phyloP scores from a whole-genome alignment of 2,888 invertebrate species.

The Dusona sp. region DNA sequence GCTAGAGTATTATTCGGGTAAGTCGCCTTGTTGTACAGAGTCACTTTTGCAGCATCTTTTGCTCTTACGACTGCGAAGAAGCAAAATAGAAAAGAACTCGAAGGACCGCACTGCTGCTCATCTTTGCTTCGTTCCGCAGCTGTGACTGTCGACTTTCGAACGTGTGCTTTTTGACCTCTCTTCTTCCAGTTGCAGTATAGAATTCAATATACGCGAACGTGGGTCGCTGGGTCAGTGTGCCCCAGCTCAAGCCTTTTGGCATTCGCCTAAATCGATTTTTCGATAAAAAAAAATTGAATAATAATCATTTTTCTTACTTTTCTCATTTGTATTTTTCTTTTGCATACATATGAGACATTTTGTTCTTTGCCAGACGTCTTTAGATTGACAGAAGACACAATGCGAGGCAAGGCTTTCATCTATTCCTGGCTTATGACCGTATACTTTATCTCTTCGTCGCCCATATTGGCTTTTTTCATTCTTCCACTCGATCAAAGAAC shows the following conservation, averaged over 20 bases:
- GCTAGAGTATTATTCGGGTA: constrained; percentile 5
- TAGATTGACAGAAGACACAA: constrained; percentile 1
- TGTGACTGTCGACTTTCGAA: constrained; percentile 4
- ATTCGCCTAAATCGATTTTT: constrained; percentile 67
- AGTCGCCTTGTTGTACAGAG: constrained; percentile 42
- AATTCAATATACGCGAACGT: constrained; percentile 71
- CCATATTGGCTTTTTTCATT: constrained; percentile 31
- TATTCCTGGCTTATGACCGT: constrained; percentile 11
- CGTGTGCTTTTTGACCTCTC: constrained; percentile 14
- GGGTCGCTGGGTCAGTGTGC: constrained; percentile 72
- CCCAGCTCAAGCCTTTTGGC: constrained; percentile 37
- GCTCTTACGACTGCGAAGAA: constrained; percentile 26
- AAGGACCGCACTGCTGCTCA: constrained; percentile 40
- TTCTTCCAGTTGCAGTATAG: constrained; percentile 49
- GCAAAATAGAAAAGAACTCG: constrained; percentile 8
- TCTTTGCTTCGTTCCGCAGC: constrained; percentile 46
- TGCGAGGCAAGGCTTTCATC: constrained; percentile 18
- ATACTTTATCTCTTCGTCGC: constrained; percentile 23
- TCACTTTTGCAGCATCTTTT: constrained; percentile 19
- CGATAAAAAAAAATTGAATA: constrained; percentile 49
- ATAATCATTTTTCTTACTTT: constrained; percentile 22
- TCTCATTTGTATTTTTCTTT: constrained; percentile 33
- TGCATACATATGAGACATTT: constrained; percentile 44
- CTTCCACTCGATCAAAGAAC: constrained; percentile 32
- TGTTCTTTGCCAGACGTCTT: constrained; percentile 39